Percentiles rank a stretch among this genome's conserved stretches.
Evolutionary conservation across 2,888 invertebrate genomes (phyloP).

Genomic region (Chymomyza procnemis): DNA sequence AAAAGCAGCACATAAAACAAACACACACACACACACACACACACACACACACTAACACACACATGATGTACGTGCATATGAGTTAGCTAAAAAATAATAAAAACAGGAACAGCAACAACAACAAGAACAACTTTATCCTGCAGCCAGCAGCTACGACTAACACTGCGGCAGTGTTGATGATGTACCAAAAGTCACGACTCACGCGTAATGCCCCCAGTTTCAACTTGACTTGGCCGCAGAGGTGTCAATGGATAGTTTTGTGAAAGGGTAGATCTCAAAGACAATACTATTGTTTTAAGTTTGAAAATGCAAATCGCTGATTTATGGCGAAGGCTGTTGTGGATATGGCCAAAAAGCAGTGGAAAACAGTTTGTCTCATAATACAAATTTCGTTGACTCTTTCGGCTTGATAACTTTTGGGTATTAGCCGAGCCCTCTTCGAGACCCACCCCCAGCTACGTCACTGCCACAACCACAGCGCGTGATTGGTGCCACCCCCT

Average conservation of each 20-base stretch:
- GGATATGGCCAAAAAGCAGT: too few relatives aligned
- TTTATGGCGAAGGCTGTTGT: too few relatives aligned
- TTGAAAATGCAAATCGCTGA: too few relatives aligned
- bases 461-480: not conserved
- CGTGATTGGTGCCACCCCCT: not conserved
- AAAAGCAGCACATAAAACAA: constrained; percentile 37
- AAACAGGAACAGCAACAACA: constrained; percentile 19
- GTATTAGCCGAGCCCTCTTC: too few relatives aligned
- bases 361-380: too few relatives aligned
- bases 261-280: not conserved
- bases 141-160: constrained; percentile 26
- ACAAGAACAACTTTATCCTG: constrained; percentile 15
- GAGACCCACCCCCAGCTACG: not conserved
- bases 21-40: not conserved
- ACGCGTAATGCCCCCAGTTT: not conserved
- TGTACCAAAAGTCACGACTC: constrained; percentile 5
- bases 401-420: too few relatives aligned
- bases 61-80: constrained; percentile 32
- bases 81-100: constrained; percentile 1
- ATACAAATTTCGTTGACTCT: too few relatives aligned
- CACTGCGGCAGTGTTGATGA: constrained; percentile 45
- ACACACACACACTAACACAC: not conserved
- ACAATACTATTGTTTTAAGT: not conserved
- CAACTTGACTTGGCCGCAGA: not conserved
- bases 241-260: not conserved